Base-by-base conservation (phyloP, 2,888 invertebrate genomes). In the Drosophila koepferae region DNA sequence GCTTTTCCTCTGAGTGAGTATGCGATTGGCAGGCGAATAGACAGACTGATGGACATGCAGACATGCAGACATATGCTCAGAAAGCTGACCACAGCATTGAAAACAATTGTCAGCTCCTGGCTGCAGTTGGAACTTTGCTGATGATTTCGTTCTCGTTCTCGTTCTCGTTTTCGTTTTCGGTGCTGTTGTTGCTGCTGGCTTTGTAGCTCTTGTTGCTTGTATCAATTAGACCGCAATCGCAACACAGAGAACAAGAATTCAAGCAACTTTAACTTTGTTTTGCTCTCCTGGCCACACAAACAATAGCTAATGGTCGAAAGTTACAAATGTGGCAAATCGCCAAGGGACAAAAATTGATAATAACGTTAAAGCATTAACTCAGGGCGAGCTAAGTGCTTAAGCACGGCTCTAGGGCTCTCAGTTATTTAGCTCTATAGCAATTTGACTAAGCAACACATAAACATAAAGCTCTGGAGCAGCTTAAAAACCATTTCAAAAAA, bases 231-330 rank as follows among this genome's bases (percentile, higher is more conserved):
- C 85, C 89, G 66, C 89, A 85, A 76, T 8, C 55, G 53, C 34
- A 60, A 36, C 49, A 55, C 1, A 20, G 31, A 44, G 18, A 59
- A 48, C 38, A 49, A 44, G 40, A 54, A 23, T 34, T 71, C 10
- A 9, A 65, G 73, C 85, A 82, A 87, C 72, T 80, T 73, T 82
- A 82, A 87, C 72, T 77, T 73, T 81, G 73, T 73, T 66, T 58
- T 80, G 49, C 59, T 55, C 58, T 56, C 61, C 59, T 71, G 68
- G 72, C 89, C 82, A 74, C 85, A 84, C 77, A 83, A 86, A 83
- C 87, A 86, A 81, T 83, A 89, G 82, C 85, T 86, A 81, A 86
- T 89, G 85, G 87, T 87, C 87, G 81, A 79, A 88, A 88, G 79
- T 83, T 82, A 74, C 82, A 74, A 80, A 81, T 77, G 66, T 72